Evolutionary conservation across 2,113 vertebrate species (phyloP).

Genomic region (Thryonomys swinderianus): DNA sequence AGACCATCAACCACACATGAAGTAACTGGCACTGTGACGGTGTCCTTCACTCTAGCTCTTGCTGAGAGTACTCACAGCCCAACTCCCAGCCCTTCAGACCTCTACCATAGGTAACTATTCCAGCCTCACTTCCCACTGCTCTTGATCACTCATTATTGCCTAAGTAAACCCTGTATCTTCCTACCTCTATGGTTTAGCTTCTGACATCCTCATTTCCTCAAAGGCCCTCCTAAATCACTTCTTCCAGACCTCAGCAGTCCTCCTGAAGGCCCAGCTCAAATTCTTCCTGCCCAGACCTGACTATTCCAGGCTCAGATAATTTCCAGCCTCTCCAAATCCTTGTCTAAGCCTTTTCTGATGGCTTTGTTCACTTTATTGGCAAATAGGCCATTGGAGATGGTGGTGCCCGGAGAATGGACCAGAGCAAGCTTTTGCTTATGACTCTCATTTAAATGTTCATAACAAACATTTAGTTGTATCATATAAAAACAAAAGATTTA

Average conservation of each 20-base stretch:
- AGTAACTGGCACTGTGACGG: not conserved
- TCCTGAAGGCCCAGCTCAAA: not conserved
- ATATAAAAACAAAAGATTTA: conserved; percentile 20
- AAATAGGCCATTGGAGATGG: not conserved
- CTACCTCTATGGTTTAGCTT: not conserved
- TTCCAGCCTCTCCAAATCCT: not conserved
- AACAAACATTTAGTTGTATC: not conserved
- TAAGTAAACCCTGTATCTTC: not conserved
- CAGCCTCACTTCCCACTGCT: not conserved
- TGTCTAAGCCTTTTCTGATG: fast-evolving
- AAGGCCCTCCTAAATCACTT: not conserved
- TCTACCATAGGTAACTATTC: not conserved
- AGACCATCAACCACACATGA: not conserved
- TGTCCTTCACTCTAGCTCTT: not conserved
- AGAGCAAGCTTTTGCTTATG: not conserved
- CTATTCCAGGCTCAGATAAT: not conserved
- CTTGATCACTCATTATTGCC: not conserved
- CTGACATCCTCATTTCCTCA: not conserved
- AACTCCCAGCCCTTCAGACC: not conserved
- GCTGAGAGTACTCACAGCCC: not conserved
- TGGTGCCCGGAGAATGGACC: not conserved
- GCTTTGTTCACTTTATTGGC: not conserved
- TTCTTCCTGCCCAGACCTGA: not conserved
- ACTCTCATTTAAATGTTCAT: conserved; percentile 5
- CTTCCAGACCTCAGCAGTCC: not conserved